These are phyloP conservation scores for Zeus faber DNA, from an alignment of 2,113 vertebrate genomes.

Conservation along the genomic window DNA sequence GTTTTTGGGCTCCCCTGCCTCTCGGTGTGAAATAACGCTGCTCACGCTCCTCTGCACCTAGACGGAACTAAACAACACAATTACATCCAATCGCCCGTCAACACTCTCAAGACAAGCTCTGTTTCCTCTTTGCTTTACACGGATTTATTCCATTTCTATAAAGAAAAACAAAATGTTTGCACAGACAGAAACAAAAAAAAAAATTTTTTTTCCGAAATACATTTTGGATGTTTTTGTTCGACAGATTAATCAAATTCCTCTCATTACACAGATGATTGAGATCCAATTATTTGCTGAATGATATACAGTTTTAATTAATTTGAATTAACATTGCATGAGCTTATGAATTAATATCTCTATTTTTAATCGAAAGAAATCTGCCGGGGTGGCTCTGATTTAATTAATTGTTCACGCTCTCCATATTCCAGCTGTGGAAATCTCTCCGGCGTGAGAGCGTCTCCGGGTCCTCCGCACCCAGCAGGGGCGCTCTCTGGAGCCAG, in stretches of 20 bases:
- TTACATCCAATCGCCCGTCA: no score
- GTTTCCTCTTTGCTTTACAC: slow-evolving; percentile 10
- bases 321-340: slow-evolving; percentile 55
- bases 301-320: slow-evolving; percentile 65
- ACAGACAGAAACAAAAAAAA: slow-evolving; percentile 10
- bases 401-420: slow-evolving; percentile 37
- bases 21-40: no score
- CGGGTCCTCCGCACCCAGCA: slow-evolving; percentile 8
- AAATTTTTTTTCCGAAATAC: slow-evolving; percentile 8
- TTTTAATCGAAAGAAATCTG: slow-evolving; percentile 47
- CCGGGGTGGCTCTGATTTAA: slow-evolving; percentile 34
- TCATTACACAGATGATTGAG: slow-evolving; percentile 70
- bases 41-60: no score
- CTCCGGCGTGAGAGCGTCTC: neutral
- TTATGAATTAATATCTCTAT: slow-evolving; percentile 45
- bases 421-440: slow-evolving; percentile 7
- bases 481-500: slow-evolving; percentile 29
- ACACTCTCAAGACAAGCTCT: no score
- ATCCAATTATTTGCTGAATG: slow-evolving; percentile 61
- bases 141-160: slow-evolving; percentile 31
- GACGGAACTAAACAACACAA: no score
- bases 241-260: slow-evolving; percentile 59
- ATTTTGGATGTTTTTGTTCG: slow-evolving; percentile 20
- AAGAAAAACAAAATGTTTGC: slow-evolving; percentile 14
- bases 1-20: no score